Base-by-base conservation (phyloP, 2,113 vertebrate genomes). In the Mystacornis crossleyi region DNA sequence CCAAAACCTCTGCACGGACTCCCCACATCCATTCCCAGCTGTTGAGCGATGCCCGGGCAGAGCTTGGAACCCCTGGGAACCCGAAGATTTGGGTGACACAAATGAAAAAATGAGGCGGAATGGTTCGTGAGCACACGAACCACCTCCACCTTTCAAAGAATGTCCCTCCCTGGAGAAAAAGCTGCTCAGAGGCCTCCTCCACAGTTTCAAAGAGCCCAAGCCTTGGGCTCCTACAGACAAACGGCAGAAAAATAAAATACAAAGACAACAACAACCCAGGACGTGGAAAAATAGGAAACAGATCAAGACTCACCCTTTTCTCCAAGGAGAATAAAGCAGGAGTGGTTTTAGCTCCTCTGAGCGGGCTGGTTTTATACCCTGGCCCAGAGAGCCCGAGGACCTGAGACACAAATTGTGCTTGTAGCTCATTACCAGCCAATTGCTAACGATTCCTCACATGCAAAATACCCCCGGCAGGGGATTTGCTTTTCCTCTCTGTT, bases 281-380 rank as follows among this genome's bases (percentile, higher is more conserved):
- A 61, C 31, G 2, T 2, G 2, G 54, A 36, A 55, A 70, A 60
- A 18, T 0, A 62, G 16, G 3, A 8, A 82, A 21, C 12, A 36
- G 48, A 28, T 61, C 43, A 5, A 34, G 62, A 92, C 96, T 97
- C 26, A 97, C 96, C 86, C 34, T 88, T 62, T 90, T 31, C 71
- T 65, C 24, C 25, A 10, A 38, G 81, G 77, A 94, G 85, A 65
- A 53, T 4, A 12, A 90, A 73, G 64, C 62, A 79, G 81, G 28
- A 93, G 21, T 65, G 50, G 20, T 82, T 74, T 57, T 9, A 64
- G 38, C 34, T 80, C 2, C 82, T 69, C 23, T 6, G 42, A 1
- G 62, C 5, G 2, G 12, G 50, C 40, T 75, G 85, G 31, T 96
- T 96, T 97, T 97, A 97, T 97, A 96, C 53, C 4, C 5, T 28